Evolutionary conservation across 2,113 vertebrate species (phyloP).

Genomic region (Sturnus vulgaris): DNA sequence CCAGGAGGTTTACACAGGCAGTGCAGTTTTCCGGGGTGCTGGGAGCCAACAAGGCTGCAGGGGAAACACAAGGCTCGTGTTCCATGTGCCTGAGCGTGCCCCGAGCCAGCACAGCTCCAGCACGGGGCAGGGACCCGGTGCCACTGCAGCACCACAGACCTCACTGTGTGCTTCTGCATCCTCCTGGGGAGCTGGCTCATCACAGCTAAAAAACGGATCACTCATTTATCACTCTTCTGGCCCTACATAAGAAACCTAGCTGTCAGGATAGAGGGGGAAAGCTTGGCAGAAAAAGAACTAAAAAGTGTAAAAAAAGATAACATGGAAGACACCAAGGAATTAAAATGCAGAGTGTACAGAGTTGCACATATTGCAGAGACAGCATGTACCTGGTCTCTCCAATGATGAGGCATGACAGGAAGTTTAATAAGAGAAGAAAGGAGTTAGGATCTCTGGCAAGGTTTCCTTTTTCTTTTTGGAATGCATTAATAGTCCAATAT

Average conservation of each 20-base stretch:
- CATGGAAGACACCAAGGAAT: background rate
- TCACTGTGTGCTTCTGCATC: background rate
- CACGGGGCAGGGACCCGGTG: background rate
- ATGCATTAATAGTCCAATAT: background rate
- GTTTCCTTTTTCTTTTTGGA: background rate
- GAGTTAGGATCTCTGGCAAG: background rate
- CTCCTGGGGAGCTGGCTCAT: background rate
- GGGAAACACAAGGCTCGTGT: background rate
- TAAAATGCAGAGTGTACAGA: background rate
- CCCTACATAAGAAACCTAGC: background rate
- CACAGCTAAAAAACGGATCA: background rate
- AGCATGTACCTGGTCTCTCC: background rate
- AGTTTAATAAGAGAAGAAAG: slow-evolving; percentile 5
- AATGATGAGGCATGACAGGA: background rate
- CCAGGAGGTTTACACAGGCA: background rate
- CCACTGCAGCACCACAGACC: background rate
- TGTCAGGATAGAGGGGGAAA: background rate
- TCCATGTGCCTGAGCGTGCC: accelerated
- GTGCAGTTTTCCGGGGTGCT: background rate
- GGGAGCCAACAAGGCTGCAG: slow-evolving; percentile 8
- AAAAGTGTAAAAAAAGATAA: background rate
- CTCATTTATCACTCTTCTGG: background rate
- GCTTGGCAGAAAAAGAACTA: background rate
- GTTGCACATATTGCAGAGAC: background rate
- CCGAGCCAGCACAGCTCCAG: background rate